These are phyloP conservation scores for Drosophila burlai DNA, from an alignment of 1,140 invertebrate genomes.

Conservation along the genomic window DNA sequence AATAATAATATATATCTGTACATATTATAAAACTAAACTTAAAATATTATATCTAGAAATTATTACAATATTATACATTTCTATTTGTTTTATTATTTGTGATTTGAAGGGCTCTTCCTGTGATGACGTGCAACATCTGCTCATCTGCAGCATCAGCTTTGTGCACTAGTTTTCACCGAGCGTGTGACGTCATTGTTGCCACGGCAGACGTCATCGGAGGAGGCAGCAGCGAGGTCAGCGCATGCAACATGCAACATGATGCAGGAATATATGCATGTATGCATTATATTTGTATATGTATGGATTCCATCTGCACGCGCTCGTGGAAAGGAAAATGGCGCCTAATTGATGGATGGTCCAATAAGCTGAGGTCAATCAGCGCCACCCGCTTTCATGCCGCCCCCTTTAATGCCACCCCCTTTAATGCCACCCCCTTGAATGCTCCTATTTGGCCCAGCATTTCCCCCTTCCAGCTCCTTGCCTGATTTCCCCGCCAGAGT, in stretches of 20 bases:
- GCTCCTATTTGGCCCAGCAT: background rate
- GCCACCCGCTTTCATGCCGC: background rate
- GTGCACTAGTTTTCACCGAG: slow-evolving; percentile 45
- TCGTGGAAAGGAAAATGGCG: slow-evolving; percentile 37
- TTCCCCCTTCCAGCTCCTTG: no score
- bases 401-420: background rate
- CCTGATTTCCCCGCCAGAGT: background rate
- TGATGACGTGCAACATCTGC: slow-evolving; percentile 24
- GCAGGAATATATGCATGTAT: slow-evolving; percentile 14
- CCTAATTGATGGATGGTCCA: slow-evolving; percentile 61
- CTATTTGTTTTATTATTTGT: background rate
- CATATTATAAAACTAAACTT: background rate
- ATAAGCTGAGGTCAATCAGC: slow-evolving; percentile 58
- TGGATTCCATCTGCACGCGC: slow-evolving; percentile 31
- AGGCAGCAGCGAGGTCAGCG: slow-evolving; percentile 37
- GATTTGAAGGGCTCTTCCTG: background rate
- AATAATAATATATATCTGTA: background rate
- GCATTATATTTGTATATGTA: background rate
- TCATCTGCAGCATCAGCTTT: slow-evolving; percentile 10
- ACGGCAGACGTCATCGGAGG: slow-evolving; percentile 37
- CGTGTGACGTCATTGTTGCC: slow-evolving; percentile 45
- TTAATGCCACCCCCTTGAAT: background rate
- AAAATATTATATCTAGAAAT: background rate
- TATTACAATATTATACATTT: background rate
- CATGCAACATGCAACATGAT: slow-evolving; percentile 52